These are phyloP conservation scores for Excalfactoria chinensis DNA, from an alignment of 2,113 vertebrate species.

Conservation along the genomic window DNA sequence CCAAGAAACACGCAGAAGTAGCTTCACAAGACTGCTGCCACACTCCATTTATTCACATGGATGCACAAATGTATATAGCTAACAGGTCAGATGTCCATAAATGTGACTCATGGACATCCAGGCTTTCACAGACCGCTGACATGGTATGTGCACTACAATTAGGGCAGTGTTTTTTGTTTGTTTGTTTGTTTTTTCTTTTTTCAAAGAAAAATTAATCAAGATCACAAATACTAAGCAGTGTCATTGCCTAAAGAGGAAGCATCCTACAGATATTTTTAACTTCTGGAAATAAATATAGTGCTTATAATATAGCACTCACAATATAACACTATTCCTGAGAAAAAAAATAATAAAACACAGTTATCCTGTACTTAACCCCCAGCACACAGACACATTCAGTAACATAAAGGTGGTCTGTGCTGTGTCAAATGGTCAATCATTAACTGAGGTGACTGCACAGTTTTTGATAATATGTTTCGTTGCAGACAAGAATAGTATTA, in stretches of 20 bases:
- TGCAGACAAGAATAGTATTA: background rate
- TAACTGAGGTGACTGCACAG: background rate
- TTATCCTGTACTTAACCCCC: background rate
- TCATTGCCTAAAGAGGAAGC: background rate
- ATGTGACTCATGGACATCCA: background rate
- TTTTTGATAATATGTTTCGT: background rate
- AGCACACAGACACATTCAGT: background rate
- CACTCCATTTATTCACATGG: background rate
- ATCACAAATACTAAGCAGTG: background rate
- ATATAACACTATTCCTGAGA: background rate
- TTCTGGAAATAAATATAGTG: background rate
- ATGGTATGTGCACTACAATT: background rate
- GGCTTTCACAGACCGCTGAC: background rate
- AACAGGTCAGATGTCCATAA: background rate
- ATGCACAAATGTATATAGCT: background rate
- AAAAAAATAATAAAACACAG: background rate
- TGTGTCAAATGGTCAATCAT: background rate
- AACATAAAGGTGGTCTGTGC: background rate
- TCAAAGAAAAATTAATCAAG: background rate
- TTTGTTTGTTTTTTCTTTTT: background rate
- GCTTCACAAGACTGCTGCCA: background rate
- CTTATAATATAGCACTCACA: background rate
- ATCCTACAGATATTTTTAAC: background rate
- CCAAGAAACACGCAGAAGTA: background rate
- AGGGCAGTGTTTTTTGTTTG: background rate